These are phyloP conservation scores for Empis livida DNA, from an alignment of 2,888 invertebrate species.

Conservation along the genomic window DNA sequence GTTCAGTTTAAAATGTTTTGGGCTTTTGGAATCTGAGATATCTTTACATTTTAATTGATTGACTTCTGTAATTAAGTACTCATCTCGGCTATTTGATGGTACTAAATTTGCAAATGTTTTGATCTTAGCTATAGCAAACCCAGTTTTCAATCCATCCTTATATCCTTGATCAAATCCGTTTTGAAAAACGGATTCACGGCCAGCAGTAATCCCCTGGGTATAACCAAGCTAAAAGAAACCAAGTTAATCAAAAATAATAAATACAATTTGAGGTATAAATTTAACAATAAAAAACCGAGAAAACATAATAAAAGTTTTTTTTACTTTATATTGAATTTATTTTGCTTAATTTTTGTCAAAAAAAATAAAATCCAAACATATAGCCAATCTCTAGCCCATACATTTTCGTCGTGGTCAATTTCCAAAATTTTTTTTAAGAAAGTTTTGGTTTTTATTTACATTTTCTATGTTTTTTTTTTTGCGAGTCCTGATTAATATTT, in stretches of 20 bases:
- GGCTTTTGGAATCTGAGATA: not conserved
- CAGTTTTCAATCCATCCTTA: conserved; percentile 48
- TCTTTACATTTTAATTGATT: conserved; percentile 2
- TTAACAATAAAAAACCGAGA: too few species aligned
- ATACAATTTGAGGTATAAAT: too few species aligned
- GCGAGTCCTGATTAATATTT: too few species aligned
- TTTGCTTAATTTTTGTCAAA: too few species aligned
- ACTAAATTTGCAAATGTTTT: conserved; percentile 12
- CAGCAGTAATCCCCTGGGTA: conserved; percentile 53
- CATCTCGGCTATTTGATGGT: not conserved
- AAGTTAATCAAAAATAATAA: conserved; percentile 3
- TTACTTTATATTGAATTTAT: too few species aligned
- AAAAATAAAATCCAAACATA: too few species aligned
- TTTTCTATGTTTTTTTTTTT: too few species aligned
- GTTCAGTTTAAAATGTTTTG: not conserved
- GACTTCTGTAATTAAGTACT: conserved; percentile 10
- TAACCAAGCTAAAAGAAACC: conserved; percentile 43
- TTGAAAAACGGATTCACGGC: conserved; percentile 50
- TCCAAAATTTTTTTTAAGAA: too few species aligned
- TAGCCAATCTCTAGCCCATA: too few species aligned
- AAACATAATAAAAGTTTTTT: too few species aligned
- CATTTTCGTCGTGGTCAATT: too few species aligned
- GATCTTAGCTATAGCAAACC: conserved; percentile 39
- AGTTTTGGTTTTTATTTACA: too few species aligned
- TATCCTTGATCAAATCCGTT: conserved; percentile 57